A percentile compares a stretch with the other conserved stretches of the same genome.
Evolutionary conservation across 2,113 vertebrate genomes (phyloP).

Genomic region (Panthera uncia): DNA sequence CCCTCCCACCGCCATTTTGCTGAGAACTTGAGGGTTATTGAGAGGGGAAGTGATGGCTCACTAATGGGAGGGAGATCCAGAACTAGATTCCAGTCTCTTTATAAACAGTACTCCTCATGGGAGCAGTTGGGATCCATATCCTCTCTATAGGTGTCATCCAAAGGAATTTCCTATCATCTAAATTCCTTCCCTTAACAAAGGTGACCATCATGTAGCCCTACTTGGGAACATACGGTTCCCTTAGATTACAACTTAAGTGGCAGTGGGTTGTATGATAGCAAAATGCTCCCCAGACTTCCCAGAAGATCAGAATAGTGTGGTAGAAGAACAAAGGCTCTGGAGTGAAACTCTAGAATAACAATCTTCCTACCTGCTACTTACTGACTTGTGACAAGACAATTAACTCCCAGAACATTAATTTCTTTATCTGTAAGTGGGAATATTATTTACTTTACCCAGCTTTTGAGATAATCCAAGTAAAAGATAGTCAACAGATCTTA

Average conservation of each 20-base stretch:
- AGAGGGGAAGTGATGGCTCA: neutral
- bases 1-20: neutral
- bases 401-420: neutral
- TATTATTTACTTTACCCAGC: conserved; percentile 23
- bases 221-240: neutral
- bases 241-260: neutral
- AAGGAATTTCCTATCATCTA: neutral
- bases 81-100: neutral
- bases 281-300: neutral
- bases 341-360: neutral
- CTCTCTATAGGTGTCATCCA: neutral
- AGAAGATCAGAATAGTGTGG: neutral
- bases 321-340: conserved; percentile 2
- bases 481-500: conserved; percentile 18
- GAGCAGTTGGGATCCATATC: neutral
- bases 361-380: neutral
- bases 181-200: neutral
- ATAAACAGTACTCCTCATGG: neutral
- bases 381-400: neutral
- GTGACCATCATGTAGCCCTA: neutral
- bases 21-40: neutral
- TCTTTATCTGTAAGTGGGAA: neutral
- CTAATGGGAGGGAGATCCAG: neutral
- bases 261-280: neutral
- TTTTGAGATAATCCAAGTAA: conserved; percentile 36